Evolutionary conservation across 2,888 invertebrate species (phyloP), one percentile per base, ranked within the genome.

Genomic region (Baccha elongata): DNA sequence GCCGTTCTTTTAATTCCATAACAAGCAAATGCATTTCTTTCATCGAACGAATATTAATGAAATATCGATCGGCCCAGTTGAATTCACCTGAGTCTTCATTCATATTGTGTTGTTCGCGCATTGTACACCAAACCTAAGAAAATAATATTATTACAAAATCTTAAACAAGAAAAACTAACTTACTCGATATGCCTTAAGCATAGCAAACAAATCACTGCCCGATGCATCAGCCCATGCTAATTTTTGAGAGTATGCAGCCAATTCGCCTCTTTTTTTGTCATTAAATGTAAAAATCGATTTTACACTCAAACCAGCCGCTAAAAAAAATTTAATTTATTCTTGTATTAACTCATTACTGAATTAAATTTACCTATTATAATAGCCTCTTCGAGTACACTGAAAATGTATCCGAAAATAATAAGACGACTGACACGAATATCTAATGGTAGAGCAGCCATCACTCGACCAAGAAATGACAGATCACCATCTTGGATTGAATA

Each of bases 341-440:
- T 40, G 0, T 8, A 1, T 32, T 32, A 3, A 23, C 23, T 32
- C 7, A 32, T 32, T 32, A 13, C 13, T 40, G 4, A 40, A 40
- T 3, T n/a, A 6, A 11, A 15, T 60, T 75, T 74, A 90, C 90
- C 97, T 91, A 99, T 98, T 67, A 97, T 94, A 65, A 98, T 93
- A 15, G 95, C 92, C 83, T 98, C 98, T 8, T 96, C 94, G 7
- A 98, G 90, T 44, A 96, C 93, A 67, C 96, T 96, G 87, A 95
- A 98, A 60, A 96, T 93, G 87, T 97, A 94, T 0, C 98, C 98
- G 2, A 98, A 91, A 74, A 97, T 92, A 72, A 99, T 95, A 10
- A 99, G 91, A 87, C 98, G 97, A 8, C 96, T 93, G 3, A 97
- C 90, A 71, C 93, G 93, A 26, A 97, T 94, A 88, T 98, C 96